Percentiles rank a stretch among this genome's conserved stretches.
These are phyloP conservation scores for Hedychridium roseum DNA, from an alignment of 2,888 invertebrate genomes.

Conservation along the genomic window DNA sequence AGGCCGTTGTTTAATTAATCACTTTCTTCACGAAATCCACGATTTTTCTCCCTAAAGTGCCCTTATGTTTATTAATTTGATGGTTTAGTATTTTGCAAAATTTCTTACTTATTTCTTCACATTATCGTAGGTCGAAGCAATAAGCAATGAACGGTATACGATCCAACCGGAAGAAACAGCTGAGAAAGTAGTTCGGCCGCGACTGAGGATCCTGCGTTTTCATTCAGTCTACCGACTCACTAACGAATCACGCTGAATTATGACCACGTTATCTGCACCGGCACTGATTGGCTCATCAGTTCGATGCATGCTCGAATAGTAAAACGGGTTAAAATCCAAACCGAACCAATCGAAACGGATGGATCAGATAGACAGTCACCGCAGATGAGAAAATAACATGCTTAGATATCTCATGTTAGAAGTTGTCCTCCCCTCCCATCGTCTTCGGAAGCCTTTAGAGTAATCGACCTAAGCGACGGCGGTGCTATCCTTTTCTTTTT, in stretches of 20 bases:
- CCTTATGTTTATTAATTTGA: background rate
- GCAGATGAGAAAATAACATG: constrained; percentile 51
- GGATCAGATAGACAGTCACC: constrained; percentile 48
- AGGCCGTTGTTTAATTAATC: too few species aligned
- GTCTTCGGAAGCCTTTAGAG: too few species aligned
- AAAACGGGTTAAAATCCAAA: constrained; percentile 49
- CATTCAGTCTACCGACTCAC: constrained; percentile 49
- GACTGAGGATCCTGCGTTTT: constrained; percentile 33
- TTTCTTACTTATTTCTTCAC: too few species aligned
- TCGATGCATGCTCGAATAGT: constrained; percentile 30
- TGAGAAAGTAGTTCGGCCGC: constrained; percentile 23
- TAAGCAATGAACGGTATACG: too few species aligned
- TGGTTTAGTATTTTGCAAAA: background rate
- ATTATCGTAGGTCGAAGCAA: too few species aligned
- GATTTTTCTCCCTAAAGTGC: background rate
- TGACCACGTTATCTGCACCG: constrained; percentile 53
- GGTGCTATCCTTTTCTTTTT: too few species aligned
- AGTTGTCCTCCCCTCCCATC: too few species aligned
- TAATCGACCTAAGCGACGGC: too few species aligned
- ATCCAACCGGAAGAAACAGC: too few species aligned
- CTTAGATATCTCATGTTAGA: too few species aligned
- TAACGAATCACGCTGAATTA: constrained; percentile 60
- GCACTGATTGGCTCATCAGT: constrained; percentile 47
- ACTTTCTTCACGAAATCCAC: too few species aligned
- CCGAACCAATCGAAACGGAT: constrained; percentile 46